phyloP scores from a whole-genome alignment of 2,113 vertebrate genomes.

The Cyanocitta stelleri region DNA sequence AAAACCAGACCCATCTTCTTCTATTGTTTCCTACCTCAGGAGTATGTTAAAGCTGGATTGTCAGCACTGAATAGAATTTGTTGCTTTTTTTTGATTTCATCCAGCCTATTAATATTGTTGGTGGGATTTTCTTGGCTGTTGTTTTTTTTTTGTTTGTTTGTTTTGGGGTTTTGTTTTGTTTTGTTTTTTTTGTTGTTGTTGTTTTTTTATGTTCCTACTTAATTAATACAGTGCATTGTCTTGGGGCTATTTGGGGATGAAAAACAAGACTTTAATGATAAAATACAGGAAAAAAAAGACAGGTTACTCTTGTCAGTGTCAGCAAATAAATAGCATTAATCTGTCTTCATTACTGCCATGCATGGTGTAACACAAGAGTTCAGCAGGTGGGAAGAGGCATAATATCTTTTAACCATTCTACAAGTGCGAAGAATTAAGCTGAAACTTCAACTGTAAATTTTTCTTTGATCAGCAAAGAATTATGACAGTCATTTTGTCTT shows the following conservation, averaged over 20 bases:
- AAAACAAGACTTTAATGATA: conserved; percentile 66
- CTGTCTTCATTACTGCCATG: conserved; percentile 79
- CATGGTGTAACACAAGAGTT: conserved; percentile 28
- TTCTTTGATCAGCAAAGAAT: conserved; percentile 42
- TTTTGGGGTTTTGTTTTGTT: neutral
- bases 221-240: conserved; percentile 19
- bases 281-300: conserved; percentile 61
- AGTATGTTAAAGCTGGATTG: neutral
- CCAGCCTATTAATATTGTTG: conserved; percentile 53
- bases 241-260: conserved; percentile 19
- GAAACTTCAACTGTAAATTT: conserved; percentile 29
- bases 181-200: no score
- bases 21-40: neutral
- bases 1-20: neutral
- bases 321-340: conserved; percentile 79
- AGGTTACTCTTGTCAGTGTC: conserved; percentile 69
- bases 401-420: conserved; percentile 29
- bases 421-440: conserved; percentile 40
- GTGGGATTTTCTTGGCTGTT: conserved; percentile 19
- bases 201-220: conserved; percentile 5
- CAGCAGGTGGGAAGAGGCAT: conserved; percentile 27
- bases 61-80: neutral
- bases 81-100: neutral
- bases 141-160: no score
- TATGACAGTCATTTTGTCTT: conserved; percentile 19